phyloP scores from a whole-genome alignment of 2,113 vertebrate species.

The Neolamprologus sp. region DNA sequence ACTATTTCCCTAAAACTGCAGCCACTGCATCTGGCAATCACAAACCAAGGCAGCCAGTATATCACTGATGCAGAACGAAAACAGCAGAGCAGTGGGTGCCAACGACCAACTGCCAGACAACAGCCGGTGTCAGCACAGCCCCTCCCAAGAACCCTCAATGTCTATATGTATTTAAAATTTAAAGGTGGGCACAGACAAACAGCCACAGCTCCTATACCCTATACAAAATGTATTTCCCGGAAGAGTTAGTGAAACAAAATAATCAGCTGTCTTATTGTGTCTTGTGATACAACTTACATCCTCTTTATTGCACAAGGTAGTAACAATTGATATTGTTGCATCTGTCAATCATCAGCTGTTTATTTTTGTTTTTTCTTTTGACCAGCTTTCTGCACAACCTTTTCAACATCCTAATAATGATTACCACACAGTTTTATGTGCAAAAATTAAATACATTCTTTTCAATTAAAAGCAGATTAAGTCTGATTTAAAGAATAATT shows the following conservation, averaged over 20 bases:
- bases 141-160: neutral
- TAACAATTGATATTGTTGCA: neutral
- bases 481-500: neutral
- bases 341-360: neutral
- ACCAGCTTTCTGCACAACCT: neutral
- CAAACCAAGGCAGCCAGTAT: neutral
- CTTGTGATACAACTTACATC: neutral
- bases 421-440: neutral
- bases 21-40: neutral
- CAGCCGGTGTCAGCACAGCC: neutral
- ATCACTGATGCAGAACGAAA: neutral
- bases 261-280: neutral
- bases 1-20: neutral
- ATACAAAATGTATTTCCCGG: neutral
- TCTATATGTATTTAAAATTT: neutral
- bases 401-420: neutral
- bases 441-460: neutral
- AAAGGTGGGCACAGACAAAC: neutral
- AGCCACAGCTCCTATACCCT: neutral
- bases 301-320: neutral
- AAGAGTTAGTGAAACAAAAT: neutral
- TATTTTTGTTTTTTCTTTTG: neutral
- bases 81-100: neutral
- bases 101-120: neutral
- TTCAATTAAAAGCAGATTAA: neutral